Conservation (phyloP, 2,888 invertebrate genomes). For the Malthinus seriepunctatus region DNA sequence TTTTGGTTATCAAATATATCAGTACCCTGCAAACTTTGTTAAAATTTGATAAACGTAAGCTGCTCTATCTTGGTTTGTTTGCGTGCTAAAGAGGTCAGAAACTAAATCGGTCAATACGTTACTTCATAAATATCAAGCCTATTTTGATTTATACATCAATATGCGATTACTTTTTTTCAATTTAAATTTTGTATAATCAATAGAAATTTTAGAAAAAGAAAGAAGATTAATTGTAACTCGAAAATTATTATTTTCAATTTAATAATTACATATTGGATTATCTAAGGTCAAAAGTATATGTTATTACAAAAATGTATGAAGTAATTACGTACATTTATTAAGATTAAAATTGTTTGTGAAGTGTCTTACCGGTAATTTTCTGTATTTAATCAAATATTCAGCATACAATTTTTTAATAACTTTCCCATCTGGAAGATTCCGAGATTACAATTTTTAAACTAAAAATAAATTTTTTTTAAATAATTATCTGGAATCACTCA, state of each 20-base stretch:
- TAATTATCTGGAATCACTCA: no score
- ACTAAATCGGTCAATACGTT: constrained; percentile 9
- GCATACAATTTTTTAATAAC: no score
- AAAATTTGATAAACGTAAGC: neutral
- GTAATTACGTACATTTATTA: no score
- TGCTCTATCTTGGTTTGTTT: constrained; percentile 24
- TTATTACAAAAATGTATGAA: no score
- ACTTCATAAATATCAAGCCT: constrained; percentile 6
- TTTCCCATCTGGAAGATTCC: no score
- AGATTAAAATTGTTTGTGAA: no score
- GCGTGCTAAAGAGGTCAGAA: constrained; percentile 27
- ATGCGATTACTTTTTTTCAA: neutral
- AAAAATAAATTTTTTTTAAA: no score
- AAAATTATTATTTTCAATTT: neutral
- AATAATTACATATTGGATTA: constrained; percentile 4
- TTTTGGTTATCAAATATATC: constrained; percentile 6
- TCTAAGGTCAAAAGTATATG: constrained; percentile 8
- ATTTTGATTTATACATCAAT: neutral
- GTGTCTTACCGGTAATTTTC: no score
- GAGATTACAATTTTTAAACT: no score
- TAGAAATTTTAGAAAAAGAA: neutral
- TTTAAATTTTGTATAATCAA: neutral
- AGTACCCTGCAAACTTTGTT: neutral
- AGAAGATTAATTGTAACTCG: neutral
- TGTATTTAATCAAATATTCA: no score